phyloP scores from a whole-genome alignment of 2,797 vertebrate genomes.

The Megalops cyprinoides region DNA sequence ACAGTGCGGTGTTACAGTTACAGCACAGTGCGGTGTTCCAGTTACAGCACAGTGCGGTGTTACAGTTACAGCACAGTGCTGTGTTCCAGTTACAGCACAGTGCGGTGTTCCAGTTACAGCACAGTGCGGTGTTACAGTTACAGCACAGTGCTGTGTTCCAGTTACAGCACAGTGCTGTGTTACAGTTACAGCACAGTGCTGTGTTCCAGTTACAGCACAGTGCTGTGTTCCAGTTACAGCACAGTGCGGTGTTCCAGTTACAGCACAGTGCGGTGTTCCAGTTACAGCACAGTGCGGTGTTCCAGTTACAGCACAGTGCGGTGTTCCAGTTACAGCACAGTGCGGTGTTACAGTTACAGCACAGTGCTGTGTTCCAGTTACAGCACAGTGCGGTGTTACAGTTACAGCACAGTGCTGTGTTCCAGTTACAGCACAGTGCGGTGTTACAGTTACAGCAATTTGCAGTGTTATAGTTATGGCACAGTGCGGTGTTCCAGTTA shows the following conservation, averaged over 20 bases:
- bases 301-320: not conserved
- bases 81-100: not conserved
- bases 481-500: no score
- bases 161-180: not conserved
- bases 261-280: not conserved
- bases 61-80: not conserved
- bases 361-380: conserved; percentile 1
- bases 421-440: conserved; percentile 1
- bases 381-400: not conserved
- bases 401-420: not conserved
- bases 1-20: conserved; percentile 1
- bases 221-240: no score
- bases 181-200: not conserved
- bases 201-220: not conserved
- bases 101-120: no score
- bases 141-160: not conserved
- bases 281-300: not conserved
- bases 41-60: not conserved
- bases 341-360: no score
- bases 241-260: conserved; percentile 1
- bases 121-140: conserved; percentile 1
- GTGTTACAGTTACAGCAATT: not conserved
- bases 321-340: not conserved
- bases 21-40: not conserved
- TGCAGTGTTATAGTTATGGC: not conserved